These are phyloP conservation scores for Catharus ustulatus DNA, from an alignment of 2,797 vertebrate genomes.

Conservation along the genomic window DNA sequence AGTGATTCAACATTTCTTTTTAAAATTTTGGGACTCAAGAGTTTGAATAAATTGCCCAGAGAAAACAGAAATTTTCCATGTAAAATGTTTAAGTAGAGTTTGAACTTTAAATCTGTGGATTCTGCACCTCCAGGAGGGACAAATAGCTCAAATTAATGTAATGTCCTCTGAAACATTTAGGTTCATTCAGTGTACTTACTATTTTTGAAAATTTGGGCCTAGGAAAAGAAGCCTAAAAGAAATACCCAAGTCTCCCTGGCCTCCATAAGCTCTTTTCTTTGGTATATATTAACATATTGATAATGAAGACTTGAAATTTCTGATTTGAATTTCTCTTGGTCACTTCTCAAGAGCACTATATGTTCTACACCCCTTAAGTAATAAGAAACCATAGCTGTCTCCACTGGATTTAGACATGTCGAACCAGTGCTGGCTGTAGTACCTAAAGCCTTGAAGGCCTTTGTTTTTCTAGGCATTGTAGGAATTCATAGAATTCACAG, in stretches of 20 bases:
- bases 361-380: neutral
- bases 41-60: neutral
- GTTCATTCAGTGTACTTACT: neutral
- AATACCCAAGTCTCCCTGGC: neutral
- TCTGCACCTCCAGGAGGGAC: neutral
- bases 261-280: neutral
- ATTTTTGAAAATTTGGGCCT: neutral
- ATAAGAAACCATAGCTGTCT: neutral
- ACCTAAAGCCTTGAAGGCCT: conserved; percentile 39
- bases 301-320: neutral
- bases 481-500: neutral
- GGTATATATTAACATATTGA: no score
- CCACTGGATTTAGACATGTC: neutral
- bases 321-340: neutral
- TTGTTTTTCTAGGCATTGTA: neutral
- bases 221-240: neutral
- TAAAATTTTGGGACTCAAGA: neutral
- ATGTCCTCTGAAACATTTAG: neutral
- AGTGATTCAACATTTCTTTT: neutral
- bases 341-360: neutral
- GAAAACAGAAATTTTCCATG: neutral
- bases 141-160: neutral
- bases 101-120: neutral
- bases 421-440: conserved; percentile 68
- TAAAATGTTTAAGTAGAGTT: neutral